Conservation (phyloP, 2,797 vertebrate genomes). For the Oceanodroma leucorhoa region DNA sequence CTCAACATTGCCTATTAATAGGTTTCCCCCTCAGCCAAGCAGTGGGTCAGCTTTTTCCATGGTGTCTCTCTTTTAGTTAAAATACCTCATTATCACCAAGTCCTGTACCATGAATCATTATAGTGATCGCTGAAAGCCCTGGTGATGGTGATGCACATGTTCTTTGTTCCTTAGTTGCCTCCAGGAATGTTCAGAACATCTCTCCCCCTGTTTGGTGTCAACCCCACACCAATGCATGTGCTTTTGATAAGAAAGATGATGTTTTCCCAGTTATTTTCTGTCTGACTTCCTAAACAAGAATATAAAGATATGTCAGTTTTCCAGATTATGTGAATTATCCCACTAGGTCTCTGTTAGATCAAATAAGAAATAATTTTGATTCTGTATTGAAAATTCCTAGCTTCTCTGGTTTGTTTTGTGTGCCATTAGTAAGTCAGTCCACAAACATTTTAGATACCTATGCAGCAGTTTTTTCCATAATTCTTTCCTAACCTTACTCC, state of each 20-base stretch:
- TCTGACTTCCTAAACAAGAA: background rate
- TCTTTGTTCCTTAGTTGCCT: background rate
- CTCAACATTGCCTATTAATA: background rate
- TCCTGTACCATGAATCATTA: background rate
- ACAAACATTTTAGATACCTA: background rate
- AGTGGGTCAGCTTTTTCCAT: background rate
- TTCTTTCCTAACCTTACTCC: background rate
- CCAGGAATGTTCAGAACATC: accelerated
- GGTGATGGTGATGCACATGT: background rate
- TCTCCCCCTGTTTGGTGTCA: background rate
- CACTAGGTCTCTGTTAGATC: background rate
- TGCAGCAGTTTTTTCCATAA: background rate
- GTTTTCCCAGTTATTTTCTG: background rate
- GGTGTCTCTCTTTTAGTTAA: background rate
- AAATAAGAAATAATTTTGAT: background rate
- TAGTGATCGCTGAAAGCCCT: background rate
- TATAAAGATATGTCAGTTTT: background rate
- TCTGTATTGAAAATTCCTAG: background rate
- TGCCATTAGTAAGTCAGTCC: background rate
- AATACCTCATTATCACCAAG: background rate
- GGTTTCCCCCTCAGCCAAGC: background rate
- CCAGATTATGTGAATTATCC: background rate
- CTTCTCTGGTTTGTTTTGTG: background rate
- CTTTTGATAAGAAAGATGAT: background rate
- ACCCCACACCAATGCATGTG: background rate